These are phyloP conservation scores for Phaonia tiefii DNA, from an alignment of 2,888 invertebrate species.

Conservation along the genomic window DNA sequence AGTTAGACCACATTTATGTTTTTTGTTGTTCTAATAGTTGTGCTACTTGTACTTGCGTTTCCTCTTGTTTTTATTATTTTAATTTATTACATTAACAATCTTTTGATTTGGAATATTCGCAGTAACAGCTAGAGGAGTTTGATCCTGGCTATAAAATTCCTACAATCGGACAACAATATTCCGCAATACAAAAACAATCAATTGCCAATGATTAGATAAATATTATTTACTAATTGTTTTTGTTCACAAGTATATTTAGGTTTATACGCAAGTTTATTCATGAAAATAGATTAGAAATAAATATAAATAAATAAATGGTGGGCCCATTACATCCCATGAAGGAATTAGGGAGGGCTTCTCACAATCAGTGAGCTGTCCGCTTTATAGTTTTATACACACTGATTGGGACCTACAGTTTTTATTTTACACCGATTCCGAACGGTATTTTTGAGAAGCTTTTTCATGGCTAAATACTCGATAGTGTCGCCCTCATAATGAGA, in stretches of 20 bases:
- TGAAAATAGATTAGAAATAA: too few relatives aligned
- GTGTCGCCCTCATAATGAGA: too few relatives aligned
- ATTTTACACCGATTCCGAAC: too few relatives aligned
- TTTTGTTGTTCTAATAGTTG: background rate
- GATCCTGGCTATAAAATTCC: conserved; percentile 17
- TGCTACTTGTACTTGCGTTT: background rate
- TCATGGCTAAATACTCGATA: too few relatives aligned
- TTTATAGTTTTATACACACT: too few relatives aligned
- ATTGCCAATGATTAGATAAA: conserved; percentile 20
- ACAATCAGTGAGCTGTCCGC: too few relatives aligned
- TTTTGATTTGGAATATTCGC: background rate
- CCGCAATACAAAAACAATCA: background rate
- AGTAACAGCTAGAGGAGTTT: conserved; percentile 16
- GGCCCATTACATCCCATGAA: too few relatives aligned
- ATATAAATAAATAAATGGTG: too few relatives aligned
- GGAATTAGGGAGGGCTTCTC: too few relatives aligned
- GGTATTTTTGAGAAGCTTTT: too few relatives aligned
- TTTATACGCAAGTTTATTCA: too few relatives aligned
- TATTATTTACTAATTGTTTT: background rate
- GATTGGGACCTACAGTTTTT: too few relatives aligned
- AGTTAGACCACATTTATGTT: background rate
- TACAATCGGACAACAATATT: conserved; percentile 1
- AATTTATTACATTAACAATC: conserved; percentile 27
- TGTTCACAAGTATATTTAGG: background rate
- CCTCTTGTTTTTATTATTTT: conserved; percentile 18